A percentile compares a stretch with the other conserved stretches of the same genome.
These are phyloP conservation scores for Eulemur albifrons DNA, from an alignment of 2,797 vertebrate genomes.

Conservation along the genomic window DNA sequence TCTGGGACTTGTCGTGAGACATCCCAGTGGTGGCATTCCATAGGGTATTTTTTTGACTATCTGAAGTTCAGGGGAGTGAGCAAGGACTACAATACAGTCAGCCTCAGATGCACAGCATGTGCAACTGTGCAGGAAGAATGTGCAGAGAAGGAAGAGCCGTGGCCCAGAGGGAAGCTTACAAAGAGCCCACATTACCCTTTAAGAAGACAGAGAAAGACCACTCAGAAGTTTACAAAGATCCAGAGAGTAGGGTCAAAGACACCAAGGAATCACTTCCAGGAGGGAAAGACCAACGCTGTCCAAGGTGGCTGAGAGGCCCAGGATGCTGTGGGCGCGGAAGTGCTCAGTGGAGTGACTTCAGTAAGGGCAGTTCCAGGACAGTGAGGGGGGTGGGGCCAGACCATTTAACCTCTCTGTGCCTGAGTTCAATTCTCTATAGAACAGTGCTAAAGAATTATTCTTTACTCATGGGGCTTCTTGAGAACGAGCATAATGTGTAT, in stretches of 20 bases:
- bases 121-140: rapidly evolving
- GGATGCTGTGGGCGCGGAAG: not conserved
- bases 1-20: not conserved
- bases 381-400: rapidly evolving
- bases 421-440: not conserved
- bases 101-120: too few species aligned
- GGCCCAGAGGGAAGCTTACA: not conserved
- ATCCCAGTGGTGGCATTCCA: not conserved
- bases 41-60: not conserved
- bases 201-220: not conserved
- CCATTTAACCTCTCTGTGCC: not conserved
- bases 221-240: not conserved
- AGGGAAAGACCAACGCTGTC: not conserved
- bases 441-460: not conserved
- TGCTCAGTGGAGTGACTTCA: not conserved
- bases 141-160: not conserved
- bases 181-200: not conserved
- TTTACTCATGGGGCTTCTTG: not conserved
- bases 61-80: not conserved
- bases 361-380: not conserved
- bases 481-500: not conserved
- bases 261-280: not conserved
- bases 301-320: not conserved
- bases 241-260: not conserved
- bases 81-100: not conserved